These are phyloP conservation scores for Bradynema listronoti DNA, from an alignment of 1,140 invertebrate species.

Conservation along the genomic window DNA sequence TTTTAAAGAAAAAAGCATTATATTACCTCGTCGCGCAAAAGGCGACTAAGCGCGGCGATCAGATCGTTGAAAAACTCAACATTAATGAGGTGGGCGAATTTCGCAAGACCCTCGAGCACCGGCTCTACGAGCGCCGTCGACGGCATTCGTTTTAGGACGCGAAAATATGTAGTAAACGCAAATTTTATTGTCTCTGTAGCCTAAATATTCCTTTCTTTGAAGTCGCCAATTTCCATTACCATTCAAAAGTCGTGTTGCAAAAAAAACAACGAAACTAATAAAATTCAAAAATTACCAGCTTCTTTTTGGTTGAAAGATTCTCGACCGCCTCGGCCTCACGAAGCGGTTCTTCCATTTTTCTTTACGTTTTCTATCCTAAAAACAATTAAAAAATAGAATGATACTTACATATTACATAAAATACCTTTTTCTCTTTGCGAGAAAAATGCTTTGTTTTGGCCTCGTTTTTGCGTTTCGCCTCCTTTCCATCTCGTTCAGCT, in stretches of 20 bases:
- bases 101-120: conserved; percentile 80
- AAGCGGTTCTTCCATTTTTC: conserved; percentile 79
- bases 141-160: conserved; percentile 68
- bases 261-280: too few species aligned
- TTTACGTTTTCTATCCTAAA: conserved; percentile 63
- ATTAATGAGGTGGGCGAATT: conserved; percentile 90
- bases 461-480: conserved; percentile 66
- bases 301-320: conserved; percentile 70
- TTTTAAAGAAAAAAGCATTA: not conserved
- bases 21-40: conserved; percentile 64
- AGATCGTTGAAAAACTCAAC: conserved; percentile 89
- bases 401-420: conserved; percentile 3
- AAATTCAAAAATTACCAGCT: too few species aligned
- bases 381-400: conserved; percentile 15
- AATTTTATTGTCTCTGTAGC: conserved; percentile 82
- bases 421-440: conserved; percentile 64
- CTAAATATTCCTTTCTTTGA: conserved; percentile 42
- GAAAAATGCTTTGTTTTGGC: conserved; percentile 76
- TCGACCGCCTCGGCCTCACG: conserved; percentile 83
- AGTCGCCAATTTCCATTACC: not conserved
- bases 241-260: too few species aligned
- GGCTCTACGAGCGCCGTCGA: conserved; percentile 59
- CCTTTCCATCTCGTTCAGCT: conserved; percentile 70
- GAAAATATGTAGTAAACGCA: conserved; percentile 86
- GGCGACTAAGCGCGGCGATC: conserved; percentile 69